Percentiles rank a stretch among this genome's conserved stretches.
phyloP scores from a whole-genome alignment of 2,888 invertebrate genomes.

The Parascotia fuliginaria region DNA sequence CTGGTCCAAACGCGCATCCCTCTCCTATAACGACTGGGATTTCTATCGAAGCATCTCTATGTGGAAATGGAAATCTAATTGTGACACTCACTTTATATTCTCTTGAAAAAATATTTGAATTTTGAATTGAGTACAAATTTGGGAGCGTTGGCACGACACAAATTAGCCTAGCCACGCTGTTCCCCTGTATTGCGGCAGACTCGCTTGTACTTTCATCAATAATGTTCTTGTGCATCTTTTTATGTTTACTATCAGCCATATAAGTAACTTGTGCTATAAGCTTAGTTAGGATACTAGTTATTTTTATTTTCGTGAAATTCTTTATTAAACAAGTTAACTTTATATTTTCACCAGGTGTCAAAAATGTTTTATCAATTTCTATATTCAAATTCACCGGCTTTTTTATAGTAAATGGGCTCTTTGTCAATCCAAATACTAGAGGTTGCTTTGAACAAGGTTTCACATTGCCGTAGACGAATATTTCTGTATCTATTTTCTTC shows the following conservation, averaged over 20 bases:
- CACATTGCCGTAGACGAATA: conserved; percentile 17
- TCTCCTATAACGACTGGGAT: conserved; percentile 50
- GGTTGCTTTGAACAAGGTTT: conserved; percentile 9
- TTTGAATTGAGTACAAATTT: conserved; percentile 41
- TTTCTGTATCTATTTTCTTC: conserved; percentile 5
- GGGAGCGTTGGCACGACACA: conserved; percentile 28
- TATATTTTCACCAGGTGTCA: conserved; percentile 25
- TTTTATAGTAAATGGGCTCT: not conserved
- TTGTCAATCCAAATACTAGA: conserved; percentile 3
- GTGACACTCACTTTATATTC: conserved; percentile 43
- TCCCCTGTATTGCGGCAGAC: conserved; percentile 22
- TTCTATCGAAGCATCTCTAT: conserved; percentile 34
- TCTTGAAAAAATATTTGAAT: conserved; percentile 37
- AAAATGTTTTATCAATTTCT: conserved; percentile 15
- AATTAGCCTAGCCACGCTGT: conserved; percentile 4
- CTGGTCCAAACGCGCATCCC: not conserved
- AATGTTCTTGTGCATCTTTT: not conserved
- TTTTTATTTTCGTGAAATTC: conserved; percentile 9
- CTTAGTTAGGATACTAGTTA: conserved; percentile 11
- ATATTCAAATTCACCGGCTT: conserved; percentile 8
- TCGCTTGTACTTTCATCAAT: not conserved
- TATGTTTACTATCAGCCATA: not conserved
- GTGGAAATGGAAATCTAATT: conserved; percentile 41
- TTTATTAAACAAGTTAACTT: conserved; percentile 7
- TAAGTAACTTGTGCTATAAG: conserved; percentile 9